Evolutionary conservation across 2,888 invertebrate species (phyloP), one percentile per base, ranked within the genome.

Genomic region (Ophonus ardosiacus): DNA sequence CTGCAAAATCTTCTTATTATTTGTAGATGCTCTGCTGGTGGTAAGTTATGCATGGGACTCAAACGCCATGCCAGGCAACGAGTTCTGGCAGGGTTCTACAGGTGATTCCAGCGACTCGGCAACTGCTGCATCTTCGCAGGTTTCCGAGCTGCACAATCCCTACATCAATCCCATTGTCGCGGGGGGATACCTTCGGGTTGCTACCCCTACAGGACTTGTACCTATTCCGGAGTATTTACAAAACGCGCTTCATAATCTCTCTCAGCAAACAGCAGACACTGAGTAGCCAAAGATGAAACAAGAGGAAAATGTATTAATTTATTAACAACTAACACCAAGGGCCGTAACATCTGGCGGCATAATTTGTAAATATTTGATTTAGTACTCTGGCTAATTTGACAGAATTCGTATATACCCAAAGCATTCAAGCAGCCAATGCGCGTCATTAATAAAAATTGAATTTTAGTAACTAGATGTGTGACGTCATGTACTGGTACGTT

Each of bases 1-100:
- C 57, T 57, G 5, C 15, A 59, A 63, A 63, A 63, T 18, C 24
- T 4, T 10, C 24, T 13, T 13, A 68, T 21, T n/a, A 7, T 24
- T 79, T 88, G 51, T 81, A 89, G 89, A 87, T 7, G 92, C 92
- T 89, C 88, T 92, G 7, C 90, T 95, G 18, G 93, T 95, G 0
- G 93, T 95, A 40, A 95, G 94, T 0, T 96, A 95, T 88, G 94
- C 96, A 0, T 95, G 95, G 94, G 95, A 96, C 88, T 94, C 95
- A 7, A 96, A 96, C 88, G 93, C 95, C 0, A 92, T 94, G 84
- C 95, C 96, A 0, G 96, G 95, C 65, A 96, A 96, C 87, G 96
- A 96, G 88, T 96, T 94, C 89, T 96, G 96, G 96, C 87, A 90
- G 3, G 93, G 93, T 15, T 93, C 91, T 80, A 88, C 94, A 1